Evolutionary conservation across 1,140 invertebrate genomes (phyloP), one percentile per base, ranked within the genome.

Genomic region (Procambarus clarkii): DNA sequence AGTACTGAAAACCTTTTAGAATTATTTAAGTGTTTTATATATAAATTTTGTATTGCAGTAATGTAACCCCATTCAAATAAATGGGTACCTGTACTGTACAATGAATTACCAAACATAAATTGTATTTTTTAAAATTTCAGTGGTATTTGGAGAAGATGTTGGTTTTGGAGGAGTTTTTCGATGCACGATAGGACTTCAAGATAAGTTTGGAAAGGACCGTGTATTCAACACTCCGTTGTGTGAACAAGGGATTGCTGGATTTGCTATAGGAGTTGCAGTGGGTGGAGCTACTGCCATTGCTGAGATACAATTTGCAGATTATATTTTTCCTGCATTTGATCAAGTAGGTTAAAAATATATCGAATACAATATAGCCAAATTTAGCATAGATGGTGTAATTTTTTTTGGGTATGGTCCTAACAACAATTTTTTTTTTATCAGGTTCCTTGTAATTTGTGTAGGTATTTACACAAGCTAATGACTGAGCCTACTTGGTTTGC

Each of bases 281-380:
- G 94, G 95, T 48, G 99, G 99, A 15, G 95, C 97, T 0, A 99
- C 98, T 2, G 98, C 98, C 0, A 98, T 99, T 92, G 99, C 98
- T 24, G 99, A 99, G 96, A 99, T 99, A 94, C 99, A 99, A 95
- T 99, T 99, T 96, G 98, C 98, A 9, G 99, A 99, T 95, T 99
- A 99, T 94, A 99, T 99, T 93, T 99, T 98, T 94, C 99, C 99
- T 24, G 99, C 98, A 1, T 99, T 99, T 95, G 99, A 99, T 96
- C 99, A 99, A 96, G 98, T 98, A 94, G 83, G 71, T 64, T 60
- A 13, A 21, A 82, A 34, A 15, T 76, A 44, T 64, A 64, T 58
- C 0, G 7, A 58, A 2, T 58, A 58, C 54, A 58, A 13, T 58
- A 58, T 58, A 13, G 13, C 7, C 54, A 9, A 13, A 58, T 58